Conservation (phyloP, 2,888 invertebrate genomes). For the Euphydryas editha region DNA sequence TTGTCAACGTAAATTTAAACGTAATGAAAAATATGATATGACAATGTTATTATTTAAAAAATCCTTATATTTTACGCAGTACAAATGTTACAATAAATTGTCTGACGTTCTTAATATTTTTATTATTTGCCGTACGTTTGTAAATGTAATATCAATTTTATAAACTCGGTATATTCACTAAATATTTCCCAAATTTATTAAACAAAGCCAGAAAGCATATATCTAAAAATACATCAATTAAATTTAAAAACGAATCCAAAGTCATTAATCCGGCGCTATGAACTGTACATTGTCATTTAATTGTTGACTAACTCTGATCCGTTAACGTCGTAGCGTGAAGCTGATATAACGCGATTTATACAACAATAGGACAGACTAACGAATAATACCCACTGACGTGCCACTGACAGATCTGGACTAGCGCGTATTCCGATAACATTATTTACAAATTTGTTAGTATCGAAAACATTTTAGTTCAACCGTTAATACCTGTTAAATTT, state of each 20-base stretch:
- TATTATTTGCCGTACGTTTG: no score
- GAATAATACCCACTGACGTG: not conserved
- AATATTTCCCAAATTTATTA: not conserved
- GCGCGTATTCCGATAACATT: not conserved
- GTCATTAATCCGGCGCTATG: not conserved
- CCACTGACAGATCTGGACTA: not conserved
- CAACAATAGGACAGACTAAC: constrained; percentile 12
- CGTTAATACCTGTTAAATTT: no score
- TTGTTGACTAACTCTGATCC: constrained; percentile 7
- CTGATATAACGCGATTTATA: constrained; percentile 19
- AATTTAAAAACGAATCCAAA: not conserved
- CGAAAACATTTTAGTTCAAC: not conserved
- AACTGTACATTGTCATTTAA: not conserved
- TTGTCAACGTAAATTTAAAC: not conserved
- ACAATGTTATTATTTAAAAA: no score
- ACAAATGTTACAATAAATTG: no score
- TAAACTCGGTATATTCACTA: no score
- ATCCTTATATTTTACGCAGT: no score
- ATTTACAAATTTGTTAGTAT: not conserved
- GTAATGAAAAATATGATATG: not conserved
- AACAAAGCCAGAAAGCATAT: not conserved
- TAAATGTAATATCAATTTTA: no score
- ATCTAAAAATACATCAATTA: not conserved
- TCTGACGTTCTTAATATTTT: no score
- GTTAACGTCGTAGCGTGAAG: constrained; percentile 8